Conservation (phyloP, 2,797 vertebrate species). For the Arrhamphus sclerolepis region DNA sequence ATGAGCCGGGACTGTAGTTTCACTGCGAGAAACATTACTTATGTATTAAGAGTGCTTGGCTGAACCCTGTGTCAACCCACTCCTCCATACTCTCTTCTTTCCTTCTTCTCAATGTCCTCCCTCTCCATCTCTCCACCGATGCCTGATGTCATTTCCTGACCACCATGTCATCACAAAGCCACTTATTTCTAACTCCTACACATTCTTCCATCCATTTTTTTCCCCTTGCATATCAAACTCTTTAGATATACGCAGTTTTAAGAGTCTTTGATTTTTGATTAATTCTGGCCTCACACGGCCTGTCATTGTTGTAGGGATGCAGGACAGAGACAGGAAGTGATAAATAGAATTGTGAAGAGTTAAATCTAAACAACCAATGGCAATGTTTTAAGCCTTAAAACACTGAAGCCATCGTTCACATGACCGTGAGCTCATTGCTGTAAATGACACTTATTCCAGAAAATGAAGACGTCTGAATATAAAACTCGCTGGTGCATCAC, state of each 20-base stretch:
- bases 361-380: too few species aligned
- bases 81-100: conserved; percentile 8
- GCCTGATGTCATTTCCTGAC: conserved; percentile 63
- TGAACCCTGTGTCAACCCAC: conserved; percentile 51
- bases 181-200: conserved; percentile 51
- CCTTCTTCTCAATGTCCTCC: neutral
- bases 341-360: neutral
- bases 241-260: conserved; percentile 55
- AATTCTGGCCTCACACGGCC: conserved; percentile 14
- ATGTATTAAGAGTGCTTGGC: conserved; percentile 76
- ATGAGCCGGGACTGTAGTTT: conserved; percentile 73
- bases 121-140: conserved; percentile 1
- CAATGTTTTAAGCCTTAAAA: too few species aligned
- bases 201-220: conserved; percentile 37
- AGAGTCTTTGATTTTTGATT: conserved; percentile 19
- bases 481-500: too few species aligned
- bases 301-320: conserved; percentile 19
- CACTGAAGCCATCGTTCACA: too few species aligned
- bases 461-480: too few species aligned
- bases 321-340: neutral
- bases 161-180: conserved; percentile 48
- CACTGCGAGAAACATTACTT: conserved; percentile 74
- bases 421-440: too few species aligned
- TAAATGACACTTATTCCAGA: too few species aligned
- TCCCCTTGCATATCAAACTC: conserved; percentile 41